Conservation (phyloP, 2,113 vertebrate species). For the Barbus barbus region DNA sequence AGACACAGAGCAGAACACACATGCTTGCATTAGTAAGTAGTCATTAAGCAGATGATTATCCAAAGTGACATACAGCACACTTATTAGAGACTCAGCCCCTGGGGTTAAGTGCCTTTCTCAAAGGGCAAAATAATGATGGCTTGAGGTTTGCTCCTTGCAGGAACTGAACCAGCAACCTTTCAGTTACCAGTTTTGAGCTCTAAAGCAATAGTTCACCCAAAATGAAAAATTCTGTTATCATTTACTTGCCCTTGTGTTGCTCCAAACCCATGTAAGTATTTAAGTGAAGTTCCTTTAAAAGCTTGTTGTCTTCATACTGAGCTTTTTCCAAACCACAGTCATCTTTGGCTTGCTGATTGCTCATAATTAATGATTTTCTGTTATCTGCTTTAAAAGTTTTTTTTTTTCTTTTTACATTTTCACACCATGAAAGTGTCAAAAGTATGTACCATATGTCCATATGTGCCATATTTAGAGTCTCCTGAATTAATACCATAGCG, state of each 20-base stretch:
- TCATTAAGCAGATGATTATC: slow-evolving; percentile 13
- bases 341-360: background rate
- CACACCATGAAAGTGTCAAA: no score
- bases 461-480: background rate
- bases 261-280: no score
- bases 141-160: background rate
- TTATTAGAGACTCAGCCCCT: background rate
- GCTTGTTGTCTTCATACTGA: background rate
- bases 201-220: background rate
- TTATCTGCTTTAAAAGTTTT: background rate
- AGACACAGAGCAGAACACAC: slow-evolving; percentile 21
- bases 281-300: background rate
- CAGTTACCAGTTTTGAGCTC: background rate
- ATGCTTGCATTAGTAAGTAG: background rate
- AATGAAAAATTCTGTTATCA: background rate
- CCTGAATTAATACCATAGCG: background rate
- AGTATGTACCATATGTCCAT: background rate
- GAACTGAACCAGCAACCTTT: background rate
- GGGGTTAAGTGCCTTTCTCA: slow-evolving; percentile 8
- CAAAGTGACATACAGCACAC: slow-evolving; percentile 19
- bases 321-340: background rate
- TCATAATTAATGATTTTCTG: no score
- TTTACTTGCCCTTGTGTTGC: background rate
- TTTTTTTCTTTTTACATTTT: no score
- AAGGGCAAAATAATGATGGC: slow-evolving; percentile 16